phyloP scores from a whole-genome alignment of 2,888 invertebrate species.

The Chloroclysta siterata region DNA sequence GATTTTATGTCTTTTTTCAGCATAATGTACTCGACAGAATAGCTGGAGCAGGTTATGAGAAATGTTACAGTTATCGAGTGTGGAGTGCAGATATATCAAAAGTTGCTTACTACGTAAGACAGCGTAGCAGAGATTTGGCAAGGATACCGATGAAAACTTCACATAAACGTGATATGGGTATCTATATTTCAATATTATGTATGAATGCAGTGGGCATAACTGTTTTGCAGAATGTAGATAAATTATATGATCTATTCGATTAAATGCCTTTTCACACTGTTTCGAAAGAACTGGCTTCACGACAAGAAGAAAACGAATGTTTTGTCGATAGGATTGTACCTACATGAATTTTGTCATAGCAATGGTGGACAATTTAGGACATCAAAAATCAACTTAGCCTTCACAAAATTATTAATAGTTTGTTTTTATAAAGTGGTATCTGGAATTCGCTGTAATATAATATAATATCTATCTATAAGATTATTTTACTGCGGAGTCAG shows the following conservation, averaged over 20 bases:
- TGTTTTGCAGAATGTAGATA: slow-evolving; percentile 7
- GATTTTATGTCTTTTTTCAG: slow-evolving; percentile 1
- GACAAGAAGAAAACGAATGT: no score
- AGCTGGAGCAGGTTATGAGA: slow-evolving; percentile 2
- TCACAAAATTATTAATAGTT: no score
- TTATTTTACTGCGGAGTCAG: no score
- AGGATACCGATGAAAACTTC: slow-evolving; percentile 29
- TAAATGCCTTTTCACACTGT: background rate
- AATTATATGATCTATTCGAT: background rate
- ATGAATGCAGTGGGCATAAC: slow-evolving; percentile 12
- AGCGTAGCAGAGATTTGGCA: slow-evolving; percentile 29
- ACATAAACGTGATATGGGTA: slow-evolving; percentile 27
- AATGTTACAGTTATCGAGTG: slow-evolving; percentile 15
- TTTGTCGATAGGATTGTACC: no score
- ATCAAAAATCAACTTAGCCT: no score
- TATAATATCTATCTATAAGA: no score
- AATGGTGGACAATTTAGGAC: no score
- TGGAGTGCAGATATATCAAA: slow-evolving; percentile 26
- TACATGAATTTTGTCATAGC: no score
- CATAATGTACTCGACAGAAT: background rate
- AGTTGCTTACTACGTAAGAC: slow-evolving; percentile 27
- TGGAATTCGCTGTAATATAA: no score
- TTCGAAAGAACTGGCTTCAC: no score
- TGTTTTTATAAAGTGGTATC: no score
- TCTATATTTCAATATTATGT: slow-evolving; percentile 18